These are phyloP conservation scores for Odontomachus brunneus DNA, from an alignment of 1,140 invertebrate genomes.

Conservation along the genomic window DNA sequence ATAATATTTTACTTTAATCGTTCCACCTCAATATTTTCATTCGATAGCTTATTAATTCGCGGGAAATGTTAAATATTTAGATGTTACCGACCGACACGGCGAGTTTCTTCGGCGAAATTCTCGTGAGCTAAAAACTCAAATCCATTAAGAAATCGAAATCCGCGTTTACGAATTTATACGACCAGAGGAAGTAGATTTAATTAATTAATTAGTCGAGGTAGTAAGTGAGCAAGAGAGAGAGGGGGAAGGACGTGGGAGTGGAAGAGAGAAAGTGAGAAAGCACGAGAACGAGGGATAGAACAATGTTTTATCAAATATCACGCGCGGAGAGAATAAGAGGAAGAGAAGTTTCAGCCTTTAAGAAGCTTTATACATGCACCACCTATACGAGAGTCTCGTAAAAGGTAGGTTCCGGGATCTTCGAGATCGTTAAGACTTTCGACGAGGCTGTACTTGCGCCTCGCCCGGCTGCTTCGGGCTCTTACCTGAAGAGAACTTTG, in stretches of 20 bases:
- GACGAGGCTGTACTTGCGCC: conserved; percentile 61
- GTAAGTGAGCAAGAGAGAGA: background rate
- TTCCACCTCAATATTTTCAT: background rate
- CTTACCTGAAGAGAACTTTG: conserved; percentile 63
- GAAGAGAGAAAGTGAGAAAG: no score
- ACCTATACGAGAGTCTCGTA: conserved; percentile 42
- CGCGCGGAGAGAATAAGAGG: background rate
- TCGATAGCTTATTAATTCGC: background rate
- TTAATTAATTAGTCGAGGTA: conserved; percentile 48
- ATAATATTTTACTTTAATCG: no score
- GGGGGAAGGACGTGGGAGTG: no score
- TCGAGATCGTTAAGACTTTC: conserved; percentile 72
- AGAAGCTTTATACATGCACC: conserved; percentile 55
- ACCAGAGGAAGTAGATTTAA: conserved; percentile 10
- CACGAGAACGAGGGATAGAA: background rate
- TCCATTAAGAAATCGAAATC: background rate
- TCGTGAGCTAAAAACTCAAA: background rate
- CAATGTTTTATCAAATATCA: conserved; percentile 36
- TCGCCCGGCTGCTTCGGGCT: conserved; percentile 53
- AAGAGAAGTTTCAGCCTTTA: conserved; percentile 60
- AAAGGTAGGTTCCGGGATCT: conserved; percentile 62
- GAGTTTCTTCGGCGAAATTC: background rate
- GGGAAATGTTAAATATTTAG: background rate
- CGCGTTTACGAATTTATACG: background rate
- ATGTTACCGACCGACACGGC: background rate